Evolutionary conservation across 2,113 vertebrate species (phyloP).

Genomic region (Melospiza melodia): DNA sequence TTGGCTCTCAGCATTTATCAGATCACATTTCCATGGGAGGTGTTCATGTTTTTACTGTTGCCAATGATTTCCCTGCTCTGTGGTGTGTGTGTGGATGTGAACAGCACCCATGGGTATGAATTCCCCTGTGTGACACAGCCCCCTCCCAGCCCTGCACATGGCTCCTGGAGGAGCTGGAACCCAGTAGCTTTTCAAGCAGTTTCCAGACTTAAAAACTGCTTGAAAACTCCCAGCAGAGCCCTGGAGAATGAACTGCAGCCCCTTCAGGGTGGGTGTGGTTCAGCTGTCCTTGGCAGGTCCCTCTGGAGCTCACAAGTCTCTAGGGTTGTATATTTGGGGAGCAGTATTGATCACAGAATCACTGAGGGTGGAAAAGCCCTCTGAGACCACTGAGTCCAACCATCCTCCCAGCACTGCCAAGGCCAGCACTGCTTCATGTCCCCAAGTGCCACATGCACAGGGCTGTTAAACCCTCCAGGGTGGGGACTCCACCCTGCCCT

Average conservation of each 20-base stretch:
- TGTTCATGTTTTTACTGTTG: background rate
- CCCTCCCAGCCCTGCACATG: background rate
- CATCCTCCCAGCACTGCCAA: background rate
- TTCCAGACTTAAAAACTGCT: background rate
- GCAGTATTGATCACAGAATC: background rate
- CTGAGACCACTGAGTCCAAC: fast-evolving
- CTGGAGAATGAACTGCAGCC: background rate
- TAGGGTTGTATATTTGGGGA: background rate
- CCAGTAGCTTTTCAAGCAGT: background rate
- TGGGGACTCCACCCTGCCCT: background rate
- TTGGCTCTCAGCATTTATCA: background rate
- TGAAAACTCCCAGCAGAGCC: background rate
- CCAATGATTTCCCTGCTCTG: background rate
- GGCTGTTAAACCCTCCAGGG: background rate
- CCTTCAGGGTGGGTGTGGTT: fast-evolving
- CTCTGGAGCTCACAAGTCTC: background rate
- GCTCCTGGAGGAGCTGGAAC: background rate
- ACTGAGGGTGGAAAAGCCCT: background rate
- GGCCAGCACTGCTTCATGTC: background rate
- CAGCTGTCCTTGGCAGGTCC: background rate
- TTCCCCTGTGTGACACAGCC: too few relatives aligned
- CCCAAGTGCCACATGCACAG: background rate
- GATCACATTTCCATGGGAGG: background rate
- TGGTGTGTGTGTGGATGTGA: background rate
- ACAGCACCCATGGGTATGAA: fast-evolving